Conservation (phyloP, 2,888 invertebrate genomes). For the Stramonita haemastoma region DNA sequence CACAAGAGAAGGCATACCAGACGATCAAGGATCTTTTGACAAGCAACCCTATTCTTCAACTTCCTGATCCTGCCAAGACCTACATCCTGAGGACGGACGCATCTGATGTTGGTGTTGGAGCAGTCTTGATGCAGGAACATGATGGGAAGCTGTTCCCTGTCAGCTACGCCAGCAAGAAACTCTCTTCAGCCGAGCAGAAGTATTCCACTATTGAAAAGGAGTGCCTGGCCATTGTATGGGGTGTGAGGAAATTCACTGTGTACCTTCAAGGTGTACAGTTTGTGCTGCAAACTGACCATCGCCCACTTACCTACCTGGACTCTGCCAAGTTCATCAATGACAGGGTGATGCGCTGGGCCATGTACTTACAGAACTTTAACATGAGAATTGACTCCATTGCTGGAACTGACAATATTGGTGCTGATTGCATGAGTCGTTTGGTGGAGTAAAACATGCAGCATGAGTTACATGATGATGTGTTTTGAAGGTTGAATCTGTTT, state of each 20-base stretch:
- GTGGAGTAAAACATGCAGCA: too few relatives aligned
- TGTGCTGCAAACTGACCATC: conserved; percentile 8
- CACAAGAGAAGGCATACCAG: background rate
- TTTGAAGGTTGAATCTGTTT: too few relatives aligned
- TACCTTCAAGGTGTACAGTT: background rate
- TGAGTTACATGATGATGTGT: too few relatives aligned
- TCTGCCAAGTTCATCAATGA: background rate
- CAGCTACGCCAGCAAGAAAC: conserved; percentile 3
- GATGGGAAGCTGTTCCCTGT: background rate
- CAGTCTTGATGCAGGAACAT: background rate
- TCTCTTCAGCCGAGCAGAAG: background rate
- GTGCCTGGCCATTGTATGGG: conserved; percentile 21
- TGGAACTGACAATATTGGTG: background rate
- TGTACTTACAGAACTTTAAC: background rate
- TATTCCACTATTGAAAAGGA: background rate
- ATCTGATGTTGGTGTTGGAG: background rate
- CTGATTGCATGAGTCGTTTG: conserved; percentile 4
- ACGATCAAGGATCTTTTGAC: background rate
- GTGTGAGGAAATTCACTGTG: background rate
- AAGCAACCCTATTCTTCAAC: background rate
- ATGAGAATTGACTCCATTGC: background rate
- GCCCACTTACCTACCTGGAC: background rate
- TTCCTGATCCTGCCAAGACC: background rate
- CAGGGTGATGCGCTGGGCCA: background rate
- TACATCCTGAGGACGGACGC: conserved; percentile 6